A percentile compares a stretch with the other conserved stretches of the same genome.
These are phyloP conservation scores for Geococcyx californianus DNA, from an alignment of 2,113 vertebrate genomes.

Conservation along the genomic window DNA sequence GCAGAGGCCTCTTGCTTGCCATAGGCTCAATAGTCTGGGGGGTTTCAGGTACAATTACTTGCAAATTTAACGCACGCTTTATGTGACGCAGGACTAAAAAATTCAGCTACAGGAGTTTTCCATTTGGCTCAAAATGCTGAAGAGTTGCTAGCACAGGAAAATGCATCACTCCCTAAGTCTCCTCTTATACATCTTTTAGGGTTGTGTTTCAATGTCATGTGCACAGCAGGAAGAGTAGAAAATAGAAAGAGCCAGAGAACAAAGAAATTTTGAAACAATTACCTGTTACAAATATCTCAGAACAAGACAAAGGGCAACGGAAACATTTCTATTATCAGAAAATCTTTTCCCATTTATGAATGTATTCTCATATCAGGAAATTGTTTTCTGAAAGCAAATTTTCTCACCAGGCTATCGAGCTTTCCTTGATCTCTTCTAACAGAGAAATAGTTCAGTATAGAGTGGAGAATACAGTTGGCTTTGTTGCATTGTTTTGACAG, in stretches of 20 bases:
- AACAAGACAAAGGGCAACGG: conserved; percentile 20
- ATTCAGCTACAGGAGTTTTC: not conserved
- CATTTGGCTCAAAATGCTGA: not conserved
- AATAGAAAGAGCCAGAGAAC: not conserved
- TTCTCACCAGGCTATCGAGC: not conserved
- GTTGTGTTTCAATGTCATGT: not conserved
- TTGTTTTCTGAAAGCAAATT: conserved; percentile 34
- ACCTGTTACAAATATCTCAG: conserved; percentile 30
- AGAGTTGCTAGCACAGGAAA: not conserved
- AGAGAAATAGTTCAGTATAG: not conserved
- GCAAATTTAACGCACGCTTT: not conserved
- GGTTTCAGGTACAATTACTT: conserved; percentile 2
- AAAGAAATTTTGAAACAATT: conserved; percentile 11
- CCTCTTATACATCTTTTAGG: not conserved
- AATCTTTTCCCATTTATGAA: conserved; percentile 34
- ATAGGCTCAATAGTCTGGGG: too few species aligned
- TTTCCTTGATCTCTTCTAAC: not conserved
- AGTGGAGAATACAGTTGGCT: not conserved
- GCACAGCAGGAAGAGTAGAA: not conserved
- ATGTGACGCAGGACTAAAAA: not conserved
- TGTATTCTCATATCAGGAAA: conserved; percentile 21
- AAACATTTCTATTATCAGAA: conserved; percentile 22
- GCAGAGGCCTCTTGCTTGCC: not conserved
- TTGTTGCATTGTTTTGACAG: not conserved
- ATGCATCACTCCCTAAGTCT: not conserved